These are phyloP conservation scores for Epiblema foenella DNA, from an alignment of 2,888 invertebrate species.

Conservation along the genomic window DNA sequence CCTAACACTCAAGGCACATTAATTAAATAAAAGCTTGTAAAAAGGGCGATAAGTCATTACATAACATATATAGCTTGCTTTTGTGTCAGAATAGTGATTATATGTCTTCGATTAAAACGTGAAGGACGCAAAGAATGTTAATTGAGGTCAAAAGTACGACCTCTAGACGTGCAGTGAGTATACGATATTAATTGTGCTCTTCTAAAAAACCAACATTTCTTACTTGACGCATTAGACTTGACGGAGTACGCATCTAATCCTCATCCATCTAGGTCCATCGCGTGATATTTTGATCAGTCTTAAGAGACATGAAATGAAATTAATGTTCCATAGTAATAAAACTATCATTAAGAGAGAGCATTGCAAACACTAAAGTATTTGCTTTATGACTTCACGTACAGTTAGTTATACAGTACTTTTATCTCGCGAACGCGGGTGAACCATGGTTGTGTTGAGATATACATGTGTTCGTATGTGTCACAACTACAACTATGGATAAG, in stretches of 20 bases:
- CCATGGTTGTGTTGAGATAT: too few relatives aligned
- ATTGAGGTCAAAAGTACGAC: conserved; percentile 28
- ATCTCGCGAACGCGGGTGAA: too few relatives aligned
- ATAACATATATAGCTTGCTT: background rate
- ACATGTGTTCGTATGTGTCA: too few relatives aligned
- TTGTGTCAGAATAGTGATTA: background rate
- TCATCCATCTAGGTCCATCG: background rate
- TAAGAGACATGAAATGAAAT: background rate
- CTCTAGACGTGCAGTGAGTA: conserved; percentile 24
- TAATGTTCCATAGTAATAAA: too few relatives aligned
- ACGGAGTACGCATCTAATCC: background rate
- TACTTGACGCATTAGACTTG: background rate
- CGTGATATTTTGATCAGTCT: background rate
- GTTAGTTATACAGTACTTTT: too few relatives aligned
- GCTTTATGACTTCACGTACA: background rate
- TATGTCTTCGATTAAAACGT: conserved; percentile 2
- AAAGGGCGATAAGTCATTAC: background rate
- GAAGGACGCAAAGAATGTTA: conserved; percentile 16
- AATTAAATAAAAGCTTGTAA: background rate
- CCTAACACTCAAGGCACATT: too few relatives aligned
- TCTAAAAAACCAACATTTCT: conserved; percentile 11
- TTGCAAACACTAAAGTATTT: too few relatives aligned
- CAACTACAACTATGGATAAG: too few relatives aligned
- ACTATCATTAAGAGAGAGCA: too few relatives aligned
- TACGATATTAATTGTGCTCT: conserved; percentile 21